Conservation (phyloP, 2,113 vertebrate genomes). For the Equus quagga region DNA sequence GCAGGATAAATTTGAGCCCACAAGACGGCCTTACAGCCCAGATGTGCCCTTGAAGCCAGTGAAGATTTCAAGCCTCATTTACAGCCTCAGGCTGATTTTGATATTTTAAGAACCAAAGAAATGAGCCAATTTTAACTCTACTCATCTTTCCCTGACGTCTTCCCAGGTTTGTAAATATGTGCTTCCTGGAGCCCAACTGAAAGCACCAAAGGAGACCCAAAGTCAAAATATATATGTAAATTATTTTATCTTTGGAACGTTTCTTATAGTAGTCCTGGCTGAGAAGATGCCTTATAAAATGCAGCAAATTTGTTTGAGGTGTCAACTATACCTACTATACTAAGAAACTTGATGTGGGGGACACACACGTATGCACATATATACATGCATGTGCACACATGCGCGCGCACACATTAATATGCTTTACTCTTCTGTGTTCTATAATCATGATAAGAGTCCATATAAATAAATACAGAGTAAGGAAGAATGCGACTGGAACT, state of each 20-base stretch:
- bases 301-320: neutral
- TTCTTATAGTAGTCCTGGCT: neutral
- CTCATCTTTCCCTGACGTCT: neutral
- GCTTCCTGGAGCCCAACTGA: rapidly evolving
- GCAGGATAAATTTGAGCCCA: neutral
- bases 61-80: neutral
- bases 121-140: neutral
- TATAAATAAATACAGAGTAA: neutral
- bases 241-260: neutral
- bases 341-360: neutral
- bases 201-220: neutral
- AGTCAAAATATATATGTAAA: neutral
- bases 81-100: neutral
- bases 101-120: slow-evolving; percentile 30
- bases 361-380: rapidly evolving
- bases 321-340: neutral
- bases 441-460: neutral
- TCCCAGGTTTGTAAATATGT: neutral
- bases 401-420: neutral
- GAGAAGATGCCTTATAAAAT: neutral
- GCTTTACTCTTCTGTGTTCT: neutral
- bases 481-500: neutral
- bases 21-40: rapidly evolving
- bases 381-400: rapidly evolving
- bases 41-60: neutral